Evolutionary conservation across 2,888 invertebrate genomes (phyloP).

Genomic region (Ectemnius lituratus): DNA sequence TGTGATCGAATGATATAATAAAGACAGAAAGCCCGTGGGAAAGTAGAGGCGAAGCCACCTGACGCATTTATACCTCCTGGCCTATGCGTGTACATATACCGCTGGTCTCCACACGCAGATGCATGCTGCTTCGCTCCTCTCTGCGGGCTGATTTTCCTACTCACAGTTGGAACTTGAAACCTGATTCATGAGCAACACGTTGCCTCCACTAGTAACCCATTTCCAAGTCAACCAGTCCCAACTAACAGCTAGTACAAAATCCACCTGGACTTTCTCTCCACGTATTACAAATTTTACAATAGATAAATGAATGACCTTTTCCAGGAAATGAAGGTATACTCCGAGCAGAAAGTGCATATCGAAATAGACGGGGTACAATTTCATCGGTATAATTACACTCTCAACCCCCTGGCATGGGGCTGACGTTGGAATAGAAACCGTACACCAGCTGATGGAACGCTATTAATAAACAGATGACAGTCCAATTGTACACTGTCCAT

Average conservation of each 20-base stretch:
- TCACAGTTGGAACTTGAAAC: not conserved
- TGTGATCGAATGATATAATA: slow-evolving; percentile 77
- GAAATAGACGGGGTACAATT: no score
- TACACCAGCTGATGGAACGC: slow-evolving; percentile 54
- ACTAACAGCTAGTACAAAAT: no score
- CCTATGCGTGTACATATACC: slow-evolving; percentile 18
- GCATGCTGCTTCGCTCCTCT: not conserved
- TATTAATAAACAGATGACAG: slow-evolving; percentile 55
- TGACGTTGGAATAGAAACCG: slow-evolving; percentile 37
- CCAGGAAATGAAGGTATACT: not conserved
- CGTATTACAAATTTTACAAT: not conserved
- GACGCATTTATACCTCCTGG: slow-evolving; percentile 66
- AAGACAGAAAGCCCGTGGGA: slow-evolving; percentile 74
- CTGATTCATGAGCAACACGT: no score
- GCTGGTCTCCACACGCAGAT: no score
- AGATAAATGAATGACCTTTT: slow-evolving; percentile 4
- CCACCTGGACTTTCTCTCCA: no score
- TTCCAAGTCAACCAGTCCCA: no score
- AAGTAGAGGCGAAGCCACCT: slow-evolving; percentile 73
- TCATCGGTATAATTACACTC: slow-evolving; percentile 39
- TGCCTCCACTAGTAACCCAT: no score
- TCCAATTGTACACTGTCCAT: slow-evolving; percentile 35
- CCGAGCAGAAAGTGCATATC: no score
- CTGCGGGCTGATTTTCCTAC: not conserved
- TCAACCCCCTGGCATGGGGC: slow-evolving; percentile 40